Base-by-base conservation (phyloP, 2,113 vertebrate genomes). In the Lepus europaeus region DNA sequence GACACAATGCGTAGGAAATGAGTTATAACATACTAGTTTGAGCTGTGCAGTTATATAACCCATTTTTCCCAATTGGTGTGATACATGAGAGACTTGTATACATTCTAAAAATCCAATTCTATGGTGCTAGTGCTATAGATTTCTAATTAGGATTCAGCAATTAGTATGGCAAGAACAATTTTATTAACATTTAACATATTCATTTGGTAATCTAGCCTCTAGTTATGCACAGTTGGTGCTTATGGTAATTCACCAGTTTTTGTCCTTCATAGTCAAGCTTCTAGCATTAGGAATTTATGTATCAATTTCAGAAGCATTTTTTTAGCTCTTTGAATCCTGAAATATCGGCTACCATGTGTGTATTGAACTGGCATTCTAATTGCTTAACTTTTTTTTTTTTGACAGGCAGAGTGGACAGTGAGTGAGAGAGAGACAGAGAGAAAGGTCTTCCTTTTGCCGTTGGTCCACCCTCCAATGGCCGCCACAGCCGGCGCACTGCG, bases 181-280 rank as follows among this genome's bases (percentile, higher is more conserved):
- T 96, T 77, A 20, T 87, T 89, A 77, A 86, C 27, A 72, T 61
- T 87, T 94, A 82, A 69, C 31, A 83, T 53, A 66, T 73, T 56
- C 23, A 86, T 11, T 64, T 91, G 17, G 3, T 72, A 78, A 23
- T 78, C 22, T 78, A 81, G 25, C 33, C 56, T 90, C 36, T 20
- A 59, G 85, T 90, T 66, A 92, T 59, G 23, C 39, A 39, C 5
- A 53, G 66, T 80, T 94, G 49, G 1, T 83, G 33, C 13, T 82
- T 76, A 70, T 68, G 19, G 39, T 33, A 89, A 61, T 25, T 16
- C 11, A 22, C 23, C 20, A 45, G 12, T 13, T 81, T 90, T 80
- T 69, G 33, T 74, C 36, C 39, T 79, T 88, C 19, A 74, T 69
- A 69, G 6, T 16, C 49, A 84, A 69, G 45, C 1, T 14, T 88